Base-by-base conservation (phyloP, 2,888 invertebrate genomes). In the Eupithecia pulchellata region DNA sequence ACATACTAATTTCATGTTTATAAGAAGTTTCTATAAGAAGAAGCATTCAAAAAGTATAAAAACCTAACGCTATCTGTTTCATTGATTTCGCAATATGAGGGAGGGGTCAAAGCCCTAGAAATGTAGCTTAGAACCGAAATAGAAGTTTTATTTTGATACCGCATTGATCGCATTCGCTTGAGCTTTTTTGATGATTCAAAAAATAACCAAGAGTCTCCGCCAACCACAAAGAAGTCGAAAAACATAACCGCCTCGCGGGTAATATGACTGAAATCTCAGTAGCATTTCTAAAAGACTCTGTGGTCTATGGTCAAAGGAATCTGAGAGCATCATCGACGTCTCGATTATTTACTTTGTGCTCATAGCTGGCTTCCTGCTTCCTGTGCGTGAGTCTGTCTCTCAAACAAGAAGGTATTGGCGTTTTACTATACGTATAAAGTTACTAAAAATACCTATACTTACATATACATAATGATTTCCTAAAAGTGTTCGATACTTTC, bases 281-380 rank as follows among this genome's bases (percentile, higher is more conserved):
- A 6, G 11, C 29, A 27, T 57, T 60, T 60, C 60, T 60, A 30
- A n/a, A n/a, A 67, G 64, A 73, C 77, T 79, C 27, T 39, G 4
- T 67, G 69, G 69, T 81, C 84, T 83, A 71, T 75, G 76, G 66
- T 57, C 68, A 66, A 69, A 75, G 78, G 78, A 82, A 79, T 83
- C 79, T 78, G 71, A 78, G 81, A 81, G 75, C 81, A 79, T 85
- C 81, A 84, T 84, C 82, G 82, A 83, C 79, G 84, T 83, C 85
- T 85, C 81, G 79, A 85, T 90, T 88, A 89, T 88, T 88, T 86
- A 86, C 84, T 89, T 86, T 81, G 82, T 80, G 82, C 78, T 90
- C 81, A 89, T 88, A 81, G 82, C 76, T 77, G 66, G 75, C 82
- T 89, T 90, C 91, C 90, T 87, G 84, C 75, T n/a, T 20, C 34